Evolutionary conservation across 2,888 invertebrate genomes (phyloP).

Genomic region (Papilio protenor): DNA sequence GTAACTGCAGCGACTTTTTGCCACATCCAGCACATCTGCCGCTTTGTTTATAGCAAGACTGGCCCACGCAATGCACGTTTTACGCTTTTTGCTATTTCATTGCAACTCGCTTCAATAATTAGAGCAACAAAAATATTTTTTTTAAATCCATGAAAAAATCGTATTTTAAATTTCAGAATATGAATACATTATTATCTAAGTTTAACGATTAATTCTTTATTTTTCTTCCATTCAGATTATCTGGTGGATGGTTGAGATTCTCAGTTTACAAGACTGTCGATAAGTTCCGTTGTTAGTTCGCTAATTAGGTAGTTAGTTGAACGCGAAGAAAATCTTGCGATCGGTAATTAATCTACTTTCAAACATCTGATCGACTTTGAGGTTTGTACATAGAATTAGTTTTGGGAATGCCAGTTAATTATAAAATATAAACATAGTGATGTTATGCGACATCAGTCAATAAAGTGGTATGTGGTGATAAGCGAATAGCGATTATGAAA

Average conservation of each 20-base stretch:
- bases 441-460: neutral
- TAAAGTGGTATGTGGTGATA: neutral
- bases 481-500: neutral
- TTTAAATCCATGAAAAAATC: neutral
- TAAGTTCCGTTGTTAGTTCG: constrained; percentile 32
- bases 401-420: constrained; percentile 16
- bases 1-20: constrained; percentile 68
- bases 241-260: neutral
- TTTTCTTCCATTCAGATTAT: neutral
- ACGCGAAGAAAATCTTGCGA: constrained; percentile 31
- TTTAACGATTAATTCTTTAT: neutral
- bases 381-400: constrained; percentile 31
- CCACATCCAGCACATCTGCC: constrained; percentile 70
- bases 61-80: constrained; percentile 55
- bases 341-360: constrained; percentile 39
- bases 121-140: neutral
- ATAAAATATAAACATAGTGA: constrained; percentile 26
- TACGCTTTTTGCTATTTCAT: constrained; percentile 54
- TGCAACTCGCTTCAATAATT: constrained; percentile 45
- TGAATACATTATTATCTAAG: neutral
- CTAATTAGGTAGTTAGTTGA: constrained; percentile 37
- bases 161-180: no score
- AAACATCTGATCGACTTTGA: constrained; percentile 32
- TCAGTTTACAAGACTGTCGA: constrained; percentile 31
- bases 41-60: constrained; percentile 69